Percentiles rank a stretch among this genome's conserved stretches.
phyloP scores from a whole-genome alignment of 2,797 vertebrate genomes.

The Epinephelus awoara region DNA sequence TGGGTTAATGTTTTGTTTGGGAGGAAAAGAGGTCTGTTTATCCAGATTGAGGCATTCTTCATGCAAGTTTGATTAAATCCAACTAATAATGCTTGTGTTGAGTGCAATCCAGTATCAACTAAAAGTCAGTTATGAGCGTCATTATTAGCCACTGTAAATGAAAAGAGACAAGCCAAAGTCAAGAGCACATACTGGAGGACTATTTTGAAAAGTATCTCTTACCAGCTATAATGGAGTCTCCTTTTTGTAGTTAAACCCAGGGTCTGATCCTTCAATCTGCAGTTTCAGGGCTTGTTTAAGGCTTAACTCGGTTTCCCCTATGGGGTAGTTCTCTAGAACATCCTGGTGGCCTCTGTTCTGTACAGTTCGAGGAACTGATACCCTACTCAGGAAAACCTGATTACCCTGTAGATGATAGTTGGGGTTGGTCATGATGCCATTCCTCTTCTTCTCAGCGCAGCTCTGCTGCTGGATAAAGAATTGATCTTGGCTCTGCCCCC shows the following conservation, averaged over 20 bases:
- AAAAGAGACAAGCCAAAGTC: constrained; percentile 22
- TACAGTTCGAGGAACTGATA: constrained; percentile 92
- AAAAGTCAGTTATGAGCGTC: constrained; percentile 32
- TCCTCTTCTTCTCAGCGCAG: constrained; percentile 94
- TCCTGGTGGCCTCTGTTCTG: constrained; percentile 93
- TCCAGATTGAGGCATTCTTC: constrained; percentile 55
- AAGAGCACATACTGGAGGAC: constrained; percentile 27
- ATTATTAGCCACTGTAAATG: constrained; percentile 29
- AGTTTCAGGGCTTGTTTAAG: constrained; percentile 99
- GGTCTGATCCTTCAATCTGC: constrained; percentile 95
- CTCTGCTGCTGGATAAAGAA: constrained; percentile 94
- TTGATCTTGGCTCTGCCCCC: constrained; percentile 90
- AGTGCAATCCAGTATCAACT: constrained; percentile 51
- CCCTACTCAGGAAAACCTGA: constrained; percentile 95
- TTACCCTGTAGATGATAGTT: constrained; percentile 97
- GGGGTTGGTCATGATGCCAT: constrained; percentile 98
- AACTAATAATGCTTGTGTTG: constrained; percentile 50
- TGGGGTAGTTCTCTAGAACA: constrained; percentile 93
- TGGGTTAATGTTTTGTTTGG: constrained; percentile 65
- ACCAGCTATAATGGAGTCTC: constrained; percentile 98
- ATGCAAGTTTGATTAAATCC: constrained; percentile 57
- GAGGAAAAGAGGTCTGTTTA: constrained; percentile 43
- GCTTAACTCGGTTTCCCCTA: constrained; percentile 95
- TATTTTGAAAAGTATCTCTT: constrained; percentile 64
- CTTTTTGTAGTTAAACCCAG: constrained; percentile 98